phyloP scores from a whole-genome alignment of 2,797 vertebrate species.

The Novumbra hubbsi region DNA sequence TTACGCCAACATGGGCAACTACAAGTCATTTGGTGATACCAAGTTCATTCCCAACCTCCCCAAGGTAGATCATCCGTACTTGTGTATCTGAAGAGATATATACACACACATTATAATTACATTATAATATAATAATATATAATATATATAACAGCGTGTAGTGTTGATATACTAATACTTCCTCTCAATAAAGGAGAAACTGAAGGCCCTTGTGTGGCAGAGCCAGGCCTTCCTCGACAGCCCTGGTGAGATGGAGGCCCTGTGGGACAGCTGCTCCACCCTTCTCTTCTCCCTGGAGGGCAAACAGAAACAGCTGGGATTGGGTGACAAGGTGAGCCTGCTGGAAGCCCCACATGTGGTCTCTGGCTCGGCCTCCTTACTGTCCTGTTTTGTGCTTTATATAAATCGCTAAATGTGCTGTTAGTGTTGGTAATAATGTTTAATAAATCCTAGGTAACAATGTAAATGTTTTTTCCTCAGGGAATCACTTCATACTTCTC shows the following conservation, averaged over 20 bases:
- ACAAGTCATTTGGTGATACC: constrained; percentile 94
- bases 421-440: neutral
- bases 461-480: constrained; percentile 54
- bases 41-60: constrained; percentile 91
- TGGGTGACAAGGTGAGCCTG: constrained; percentile 79
- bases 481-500: constrained; percentile 92
- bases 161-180: neutral
- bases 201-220: constrained; percentile 80
- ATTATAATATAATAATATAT: too few relatives aligned
- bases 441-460: too few relatives aligned
- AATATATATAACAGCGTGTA: too few relatives aligned
- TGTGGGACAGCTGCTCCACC: constrained; percentile 80
- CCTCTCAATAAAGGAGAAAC: constrained; percentile 77
- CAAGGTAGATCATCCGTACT: constrained; percentile 72
- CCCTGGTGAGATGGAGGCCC: constrained; percentile 70
- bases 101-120: too few relatives aligned
- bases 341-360: neutral
- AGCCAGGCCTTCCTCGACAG: constrained; percentile 80
- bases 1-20: constrained; percentile 95
- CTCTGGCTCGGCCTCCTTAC: too few relatives aligned
- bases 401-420: too few relatives aligned
- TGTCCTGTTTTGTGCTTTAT: too few relatives aligned
- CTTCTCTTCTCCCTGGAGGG: constrained; percentile 85
- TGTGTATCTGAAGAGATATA: neutral
- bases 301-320: constrained; percentile 82